Evolutionary conservation across 2,888 invertebrate species (phyloP).

Genomic region (Hypomecis punctinalis): DNA sequence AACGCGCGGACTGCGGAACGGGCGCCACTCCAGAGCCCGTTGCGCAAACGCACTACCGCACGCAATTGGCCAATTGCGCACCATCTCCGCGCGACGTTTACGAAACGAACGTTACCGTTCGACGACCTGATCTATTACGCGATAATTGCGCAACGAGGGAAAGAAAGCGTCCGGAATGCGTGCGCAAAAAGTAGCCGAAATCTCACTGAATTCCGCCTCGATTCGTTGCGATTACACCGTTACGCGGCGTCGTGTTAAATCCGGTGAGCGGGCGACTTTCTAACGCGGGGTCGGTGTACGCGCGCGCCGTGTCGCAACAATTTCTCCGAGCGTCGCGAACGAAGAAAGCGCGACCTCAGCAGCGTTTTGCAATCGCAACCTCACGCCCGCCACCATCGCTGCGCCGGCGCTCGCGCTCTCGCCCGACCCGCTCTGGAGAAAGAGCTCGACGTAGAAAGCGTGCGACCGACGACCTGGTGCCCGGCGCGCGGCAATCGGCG

Average conservation of each 20-base stretch:
- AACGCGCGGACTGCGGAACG: slow-evolving; percentile 80
- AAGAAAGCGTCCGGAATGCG: slow-evolving; percentile 83
- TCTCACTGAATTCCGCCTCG: slow-evolving; percentile 75
- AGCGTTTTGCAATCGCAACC: slow-evolving; percentile 81
- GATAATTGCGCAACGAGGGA: slow-evolving; percentile 80
- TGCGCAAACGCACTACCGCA: slow-evolving; percentile 71
- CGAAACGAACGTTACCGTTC: slow-evolving; percentile 70
- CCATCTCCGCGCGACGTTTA: slow-evolving; percentile 62
- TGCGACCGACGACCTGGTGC: slow-evolving; percentile 65
- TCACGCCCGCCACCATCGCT: slow-evolving; percentile 36
- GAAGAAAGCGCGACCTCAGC: slow-evolving; percentile 85
- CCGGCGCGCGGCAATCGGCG: slow-evolving; percentile 44
- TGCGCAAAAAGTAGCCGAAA: slow-evolving; percentile 80
- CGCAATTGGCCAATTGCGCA: slow-evolving; percentile 74
- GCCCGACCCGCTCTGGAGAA: slow-evolving; percentile 56
- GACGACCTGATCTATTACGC: slow-evolving; percentile 76
- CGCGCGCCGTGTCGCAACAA: slow-evolving; percentile 81
- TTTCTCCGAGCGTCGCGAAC: slow-evolving; percentile 82
- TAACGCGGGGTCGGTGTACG: slow-evolving; percentile 84
- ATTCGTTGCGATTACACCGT: slow-evolving; percentile 82
- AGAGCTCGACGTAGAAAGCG: slow-evolving; percentile 74
- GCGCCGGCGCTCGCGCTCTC: slow-evolving; percentile 55
- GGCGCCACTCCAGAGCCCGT: slow-evolving; percentile 78
- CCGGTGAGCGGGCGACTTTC: slow-evolving; percentile 84
- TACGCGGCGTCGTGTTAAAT: slow-evolving; percentile 80